phyloP scores from a whole-genome alignment of 2,797 vertebrate species.

The Enteromius unitaeniatus region DNA sequence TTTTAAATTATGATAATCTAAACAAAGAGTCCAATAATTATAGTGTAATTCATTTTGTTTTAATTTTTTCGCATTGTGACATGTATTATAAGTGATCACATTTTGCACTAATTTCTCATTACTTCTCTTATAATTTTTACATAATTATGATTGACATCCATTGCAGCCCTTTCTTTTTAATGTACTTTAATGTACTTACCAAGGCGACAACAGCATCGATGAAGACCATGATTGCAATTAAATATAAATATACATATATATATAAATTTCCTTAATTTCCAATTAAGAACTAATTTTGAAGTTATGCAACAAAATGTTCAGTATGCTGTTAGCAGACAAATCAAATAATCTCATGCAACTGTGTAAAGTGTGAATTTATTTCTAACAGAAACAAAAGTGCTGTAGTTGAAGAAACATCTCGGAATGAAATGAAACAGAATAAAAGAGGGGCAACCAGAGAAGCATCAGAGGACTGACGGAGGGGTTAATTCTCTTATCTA shows the following conservation, averaged over 20 bases:
- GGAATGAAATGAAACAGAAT: slow-evolving; percentile 25
- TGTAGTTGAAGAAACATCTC: slow-evolving; percentile 12
- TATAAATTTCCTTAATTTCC: background rate
- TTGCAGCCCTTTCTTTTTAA: background rate
- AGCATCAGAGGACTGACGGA: slow-evolving; percentile 37
- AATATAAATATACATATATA: background rate
- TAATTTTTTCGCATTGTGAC: background rate
- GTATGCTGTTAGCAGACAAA: background rate
- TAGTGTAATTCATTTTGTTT: background rate
- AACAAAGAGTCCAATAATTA: background rate
- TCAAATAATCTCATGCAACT: background rate
- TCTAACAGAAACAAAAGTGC: background rate
- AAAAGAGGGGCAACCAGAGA: slow-evolving; percentile 21
- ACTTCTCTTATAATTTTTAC: background rate
- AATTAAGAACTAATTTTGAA: background rate
- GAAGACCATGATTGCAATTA: background rate
- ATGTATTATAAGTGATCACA: background rate
- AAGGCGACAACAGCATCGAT: background rate
- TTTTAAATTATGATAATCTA: background rate
- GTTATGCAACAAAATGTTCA: background rate
- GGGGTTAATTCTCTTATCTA: slow-evolving; percentile 60
- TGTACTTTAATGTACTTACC: no score
- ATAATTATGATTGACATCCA: background rate
- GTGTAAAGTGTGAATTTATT: background rate
- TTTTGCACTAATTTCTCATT: background rate